phyloP scores from a whole-genome alignment of 2,113 vertebrate species.

The Phalacrocorax pelagicus region DNA sequence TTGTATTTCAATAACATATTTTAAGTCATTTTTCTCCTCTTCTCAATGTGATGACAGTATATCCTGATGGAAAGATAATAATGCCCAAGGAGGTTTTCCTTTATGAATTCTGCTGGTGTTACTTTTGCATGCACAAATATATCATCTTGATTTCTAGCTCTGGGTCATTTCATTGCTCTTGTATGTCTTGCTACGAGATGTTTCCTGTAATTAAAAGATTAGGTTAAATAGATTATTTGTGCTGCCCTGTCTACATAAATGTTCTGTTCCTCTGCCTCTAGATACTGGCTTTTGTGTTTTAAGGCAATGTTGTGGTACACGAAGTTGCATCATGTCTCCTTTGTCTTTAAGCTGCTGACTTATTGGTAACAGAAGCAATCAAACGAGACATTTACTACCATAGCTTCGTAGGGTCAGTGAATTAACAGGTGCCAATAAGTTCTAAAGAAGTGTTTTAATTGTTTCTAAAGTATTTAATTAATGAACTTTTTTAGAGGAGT shows the following conservation, averaged over 20 bases:
- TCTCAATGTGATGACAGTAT: constrained; percentile 54
- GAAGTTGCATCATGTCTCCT: constrained; percentile 14
- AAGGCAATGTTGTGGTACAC: constrained; percentile 24
- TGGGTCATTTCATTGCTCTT: constrained; percentile 63
- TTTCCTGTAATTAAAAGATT: constrained; percentile 65
- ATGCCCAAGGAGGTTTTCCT: constrained; percentile 59
- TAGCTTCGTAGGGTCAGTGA: constrained; percentile 36
- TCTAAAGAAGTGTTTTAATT: constrained; percentile 50
- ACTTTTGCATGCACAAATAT: constrained; percentile 42
- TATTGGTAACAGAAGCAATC: constrained; percentile 40
- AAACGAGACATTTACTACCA: constrained; percentile 13
- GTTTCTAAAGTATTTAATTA: constrained; percentile 62
- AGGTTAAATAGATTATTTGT: constrained; percentile 61
- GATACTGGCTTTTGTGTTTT: constrained; percentile 47
- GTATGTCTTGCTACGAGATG: constrained; percentile 52
- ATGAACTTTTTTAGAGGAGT: constrained; percentile 16
- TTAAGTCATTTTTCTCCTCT: constrained; percentile 13
- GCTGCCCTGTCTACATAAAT: constrained; percentile 40
- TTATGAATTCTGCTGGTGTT: constrained; percentile 67
- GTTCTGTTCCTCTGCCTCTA: constrained; percentile 42
- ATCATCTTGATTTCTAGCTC: constrained; percentile 58
- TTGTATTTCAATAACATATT: constrained; percentile 22
- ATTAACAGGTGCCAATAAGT: constrained; percentile 65
- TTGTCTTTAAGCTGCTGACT: constrained; percentile 59
- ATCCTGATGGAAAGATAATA: constrained; percentile 65